phyloP scores from a whole-genome alignment of 2,797 vertebrate genomes.

The Emydoidea blandingii region DNA sequence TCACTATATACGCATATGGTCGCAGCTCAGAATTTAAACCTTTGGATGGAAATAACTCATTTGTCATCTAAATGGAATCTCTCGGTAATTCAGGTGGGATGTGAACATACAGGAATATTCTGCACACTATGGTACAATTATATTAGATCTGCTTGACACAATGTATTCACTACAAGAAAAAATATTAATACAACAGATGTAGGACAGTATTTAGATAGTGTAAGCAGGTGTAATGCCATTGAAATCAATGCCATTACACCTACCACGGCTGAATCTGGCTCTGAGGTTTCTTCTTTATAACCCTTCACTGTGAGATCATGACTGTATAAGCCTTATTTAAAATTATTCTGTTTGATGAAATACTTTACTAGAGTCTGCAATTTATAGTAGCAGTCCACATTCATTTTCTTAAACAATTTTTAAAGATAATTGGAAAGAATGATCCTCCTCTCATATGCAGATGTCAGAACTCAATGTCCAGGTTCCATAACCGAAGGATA shows the following conservation, averaged over 20 bases:
- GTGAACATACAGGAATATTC: neutral
- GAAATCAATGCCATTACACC: neutral
- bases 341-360: neutral
- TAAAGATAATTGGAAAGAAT: neutral
- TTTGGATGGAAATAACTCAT: neutral
- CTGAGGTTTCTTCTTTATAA: neutral
- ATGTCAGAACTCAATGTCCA: neutral
- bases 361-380: neutral
- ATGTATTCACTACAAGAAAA: neutral
- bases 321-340: neutral
- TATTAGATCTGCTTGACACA: neutral
- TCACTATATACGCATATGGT: neutral
- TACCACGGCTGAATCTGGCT: neutral
- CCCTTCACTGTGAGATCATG: neutral
- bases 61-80: neutral
- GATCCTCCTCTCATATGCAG: neutral
- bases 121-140: neutral
- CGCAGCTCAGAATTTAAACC: neutral
- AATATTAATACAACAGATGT: neutral
- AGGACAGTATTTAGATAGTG: neutral
- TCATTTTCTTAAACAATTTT: neutral
- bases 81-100: neutral
- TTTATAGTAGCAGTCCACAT: neutral
- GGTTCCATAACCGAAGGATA: neutral
- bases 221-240: neutral